Conservation (phyloP, 2,113 vertebrate species). For the Globicephala melas region DNA sequence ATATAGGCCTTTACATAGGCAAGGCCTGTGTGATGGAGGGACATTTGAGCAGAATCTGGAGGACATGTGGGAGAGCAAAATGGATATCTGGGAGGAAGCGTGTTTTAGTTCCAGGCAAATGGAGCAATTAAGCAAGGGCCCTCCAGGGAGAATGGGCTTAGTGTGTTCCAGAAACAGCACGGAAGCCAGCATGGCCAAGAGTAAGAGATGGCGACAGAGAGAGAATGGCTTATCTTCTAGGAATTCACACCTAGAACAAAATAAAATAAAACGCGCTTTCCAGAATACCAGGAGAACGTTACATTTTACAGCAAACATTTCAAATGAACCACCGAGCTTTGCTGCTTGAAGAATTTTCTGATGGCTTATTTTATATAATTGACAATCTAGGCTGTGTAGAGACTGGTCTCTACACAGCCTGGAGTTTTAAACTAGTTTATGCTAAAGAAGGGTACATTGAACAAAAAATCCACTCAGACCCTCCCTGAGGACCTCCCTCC, state of each 20-base stretch:
- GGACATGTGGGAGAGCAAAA: neutral
- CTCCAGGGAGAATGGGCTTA: neutral
- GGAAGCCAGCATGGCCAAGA: neutral
- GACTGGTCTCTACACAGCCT: neutral
- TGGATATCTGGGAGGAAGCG: neutral
- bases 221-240: neutral
- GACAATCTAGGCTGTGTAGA: neutral
- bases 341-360: conserved; percentile 1
- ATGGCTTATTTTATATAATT: neutral
- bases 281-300: neutral
- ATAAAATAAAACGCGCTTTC: neutral
- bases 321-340: neutral
- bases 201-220: neutral
- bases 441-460: neutral
- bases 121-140: conserved; percentile 17
- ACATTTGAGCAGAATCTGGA: neutral
- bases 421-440: neutral
- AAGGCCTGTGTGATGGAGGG: neutral
- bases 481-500: neutral
- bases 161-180: conserved; percentile 27
- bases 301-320: neutral
- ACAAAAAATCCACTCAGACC: neutral
- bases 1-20: neutral
- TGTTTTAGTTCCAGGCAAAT: neutral
- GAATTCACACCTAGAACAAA: neutral